Conservation (phyloP, 2,113 vertebrate genomes). For the Crocuta crocuta region DNA sequence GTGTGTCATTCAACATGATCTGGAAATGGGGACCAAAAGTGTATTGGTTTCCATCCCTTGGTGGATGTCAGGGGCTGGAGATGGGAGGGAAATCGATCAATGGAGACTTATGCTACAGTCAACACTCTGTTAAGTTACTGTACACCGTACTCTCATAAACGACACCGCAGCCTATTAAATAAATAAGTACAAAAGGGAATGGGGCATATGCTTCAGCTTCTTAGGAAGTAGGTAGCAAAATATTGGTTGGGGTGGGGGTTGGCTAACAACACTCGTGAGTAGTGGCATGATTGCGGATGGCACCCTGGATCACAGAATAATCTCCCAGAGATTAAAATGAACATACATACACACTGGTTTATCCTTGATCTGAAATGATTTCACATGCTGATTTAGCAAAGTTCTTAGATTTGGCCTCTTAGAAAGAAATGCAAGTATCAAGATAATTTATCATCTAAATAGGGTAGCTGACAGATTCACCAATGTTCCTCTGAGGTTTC, state of each 20-base stretch:
- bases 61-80: constrained; percentile 31
- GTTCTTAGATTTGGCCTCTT: constrained; percentile 81
- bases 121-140: constrained; percentile 65
- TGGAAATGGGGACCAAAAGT: constrained; percentile 48
- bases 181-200: constrained; percentile 82
- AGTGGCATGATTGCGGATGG: constrained; percentile 84
- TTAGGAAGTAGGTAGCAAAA: constrained; percentile 77
- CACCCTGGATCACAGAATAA: constrained; percentile 87
- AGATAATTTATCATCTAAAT: background rate
- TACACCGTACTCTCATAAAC: constrained; percentile 54
- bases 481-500: background rate
- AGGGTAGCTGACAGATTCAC: background rate
- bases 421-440: constrained; percentile 44
- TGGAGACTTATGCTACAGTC: constrained; percentile 54
- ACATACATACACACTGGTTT: constrained; percentile 74
- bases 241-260: constrained; percentile 42
- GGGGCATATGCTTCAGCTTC: constrained; percentile 63
- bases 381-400: constrained; percentile 70
- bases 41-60: constrained; percentile 52
- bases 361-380: constrained; percentile 76
- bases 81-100: background rate
- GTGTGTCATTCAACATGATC: constrained; percentile 54
- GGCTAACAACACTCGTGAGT: constrained; percentile 79
- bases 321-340: constrained; percentile 89
- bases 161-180: constrained; percentile 78